Base-by-base conservation (phyloP, 2,797 vertebrate genomes). In the Lutra lutra region DNA sequence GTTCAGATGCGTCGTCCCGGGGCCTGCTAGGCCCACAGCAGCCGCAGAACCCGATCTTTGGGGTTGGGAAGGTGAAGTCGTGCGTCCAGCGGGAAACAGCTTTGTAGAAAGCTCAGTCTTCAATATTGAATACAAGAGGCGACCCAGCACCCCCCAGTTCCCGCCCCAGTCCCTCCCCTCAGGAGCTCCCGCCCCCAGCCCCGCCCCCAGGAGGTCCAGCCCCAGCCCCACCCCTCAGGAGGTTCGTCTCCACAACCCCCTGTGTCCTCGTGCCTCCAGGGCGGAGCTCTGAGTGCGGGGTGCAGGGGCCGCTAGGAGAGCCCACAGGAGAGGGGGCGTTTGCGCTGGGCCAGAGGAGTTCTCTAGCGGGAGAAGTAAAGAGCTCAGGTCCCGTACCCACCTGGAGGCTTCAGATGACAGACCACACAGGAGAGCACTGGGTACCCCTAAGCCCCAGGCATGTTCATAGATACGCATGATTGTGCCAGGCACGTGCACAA, bases 401-500 rank as follows among this genome's bases (percentile, higher is more conserved):
- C 43, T 10, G 15, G 62, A 56, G 43, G 3, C 43, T 10, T 43
- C 38, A 96, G 25, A 13, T 25, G 8, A 10, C 6, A 46, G 51
- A 11, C 1, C 0, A 20, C 6, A 35, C 10, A 7, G 73, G 3
- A 48, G 48, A 6, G 23, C 38, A 0, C 6, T 12, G 72, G 64
- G 72, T 38, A 1, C 38, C 15, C 3, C 7, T 11, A n/a, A n/a
- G 12, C 56, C 58, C 46, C 7, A 2, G 35, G 43, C 17, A 5
- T 11, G 4, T 38, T 20, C 5, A 0, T 8, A 25, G 17, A 54
- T 25, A 7, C 27, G 0, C 12, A 1, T 5, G 1, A 15, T 20
- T 17, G 2, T 58, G 38, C 27, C 18, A 7, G 43, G 32, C 20
- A 1, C 10, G 0, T 27, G 58, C 27, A 29, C 8, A 8, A 8